phyloP scores from a whole-genome alignment of 2,113 vertebrate genomes.

The Semicossyphus pulcher region DNA sequence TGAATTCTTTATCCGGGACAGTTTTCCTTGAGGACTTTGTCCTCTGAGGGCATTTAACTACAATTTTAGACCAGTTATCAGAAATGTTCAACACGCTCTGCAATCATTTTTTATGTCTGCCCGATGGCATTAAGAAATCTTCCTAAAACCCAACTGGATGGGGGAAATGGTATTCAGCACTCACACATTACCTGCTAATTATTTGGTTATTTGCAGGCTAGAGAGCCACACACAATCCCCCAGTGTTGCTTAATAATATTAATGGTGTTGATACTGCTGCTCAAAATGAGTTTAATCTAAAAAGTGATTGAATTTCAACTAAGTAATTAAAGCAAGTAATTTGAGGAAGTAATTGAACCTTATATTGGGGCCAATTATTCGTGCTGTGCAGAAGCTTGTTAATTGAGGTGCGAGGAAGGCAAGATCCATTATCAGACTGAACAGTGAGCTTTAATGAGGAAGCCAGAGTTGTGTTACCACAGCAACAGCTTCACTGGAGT shows the following conservation, averaged over 20 bases:
- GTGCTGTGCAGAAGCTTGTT: constrained; percentile 45
- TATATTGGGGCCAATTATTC: constrained; percentile 47
- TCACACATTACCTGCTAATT: constrained; percentile 22
- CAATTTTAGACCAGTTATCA: not conserved
- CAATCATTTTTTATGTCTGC: not conserved
- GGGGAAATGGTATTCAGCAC: constrained; percentile 8
- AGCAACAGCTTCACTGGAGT: not conserved
- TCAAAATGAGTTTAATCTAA: constrained; percentile 60
- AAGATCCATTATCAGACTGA: constrained; percentile 48
- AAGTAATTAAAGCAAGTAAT: constrained; percentile 71
- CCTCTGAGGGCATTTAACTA: not conserved
- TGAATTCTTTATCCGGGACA: no score
- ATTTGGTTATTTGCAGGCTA: constrained; percentile 23
- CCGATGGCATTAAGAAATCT: constrained; percentile 9
- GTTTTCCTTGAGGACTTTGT: not conserved
- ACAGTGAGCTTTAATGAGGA: constrained; percentile 38
- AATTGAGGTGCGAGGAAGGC: constrained; percentile 49
- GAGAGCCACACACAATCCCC: constrained; percentile 10
- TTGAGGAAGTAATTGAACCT: constrained; percentile 63
- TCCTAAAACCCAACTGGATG: not conserved
- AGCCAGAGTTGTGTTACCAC: not conserved
- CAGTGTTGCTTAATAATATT: constrained; percentile 42
- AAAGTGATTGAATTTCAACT: constrained; percentile 61
- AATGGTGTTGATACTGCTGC: constrained; percentile 30
- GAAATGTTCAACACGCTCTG: not conserved